Conservation (phyloP, 1,140 invertebrate genomes). For the Galleria mellonella region DNA sequence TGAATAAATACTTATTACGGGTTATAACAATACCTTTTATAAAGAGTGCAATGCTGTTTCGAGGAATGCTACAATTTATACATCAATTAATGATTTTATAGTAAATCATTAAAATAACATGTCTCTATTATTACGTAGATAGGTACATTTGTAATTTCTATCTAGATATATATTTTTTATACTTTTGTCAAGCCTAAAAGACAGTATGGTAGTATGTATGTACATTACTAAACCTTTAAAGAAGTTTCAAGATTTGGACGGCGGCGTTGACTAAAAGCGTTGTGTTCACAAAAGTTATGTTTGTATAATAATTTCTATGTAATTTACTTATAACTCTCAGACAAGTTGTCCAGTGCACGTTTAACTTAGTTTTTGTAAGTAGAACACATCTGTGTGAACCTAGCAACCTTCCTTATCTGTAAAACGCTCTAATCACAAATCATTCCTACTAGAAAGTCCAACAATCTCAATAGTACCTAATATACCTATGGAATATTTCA, state of each 20-base stretch:
- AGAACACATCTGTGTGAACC: constrained; percentile 1
- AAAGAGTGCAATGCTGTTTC: too few species aligned
- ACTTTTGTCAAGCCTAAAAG: too few species aligned
- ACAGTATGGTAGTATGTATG: too few species aligned
- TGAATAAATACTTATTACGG: too few species aligned
- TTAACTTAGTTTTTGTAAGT: neutral
- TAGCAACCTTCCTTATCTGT: neutral
- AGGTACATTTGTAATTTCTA: too few species aligned
- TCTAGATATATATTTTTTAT: too few species aligned
- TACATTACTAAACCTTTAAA: constrained; percentile 1
- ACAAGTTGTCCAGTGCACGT: constrained; percentile 11
- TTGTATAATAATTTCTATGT: neutral
- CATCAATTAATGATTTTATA: too few species aligned
- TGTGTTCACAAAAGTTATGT: constrained; percentile 11
- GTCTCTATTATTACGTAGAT: too few species aligned
- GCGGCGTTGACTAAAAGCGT: constrained; percentile 34
- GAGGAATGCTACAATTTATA: too few species aligned
- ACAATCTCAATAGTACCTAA: constrained; percentile 25
- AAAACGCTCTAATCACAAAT: constrained; percentile 17
- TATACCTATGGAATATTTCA: constrained; percentile 63
- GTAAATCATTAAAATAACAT: too few species aligned
- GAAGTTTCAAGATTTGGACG: constrained; percentile 28
- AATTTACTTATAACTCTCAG: constrained; percentile 3
- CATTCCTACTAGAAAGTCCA: constrained; percentile 25
- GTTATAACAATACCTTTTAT: too few species aligned